Evolutionary conservation across 2,888 invertebrate genomes (phyloP), one percentile per base, ranked within the genome.

Genomic region (Hartigia nigra): DNA sequence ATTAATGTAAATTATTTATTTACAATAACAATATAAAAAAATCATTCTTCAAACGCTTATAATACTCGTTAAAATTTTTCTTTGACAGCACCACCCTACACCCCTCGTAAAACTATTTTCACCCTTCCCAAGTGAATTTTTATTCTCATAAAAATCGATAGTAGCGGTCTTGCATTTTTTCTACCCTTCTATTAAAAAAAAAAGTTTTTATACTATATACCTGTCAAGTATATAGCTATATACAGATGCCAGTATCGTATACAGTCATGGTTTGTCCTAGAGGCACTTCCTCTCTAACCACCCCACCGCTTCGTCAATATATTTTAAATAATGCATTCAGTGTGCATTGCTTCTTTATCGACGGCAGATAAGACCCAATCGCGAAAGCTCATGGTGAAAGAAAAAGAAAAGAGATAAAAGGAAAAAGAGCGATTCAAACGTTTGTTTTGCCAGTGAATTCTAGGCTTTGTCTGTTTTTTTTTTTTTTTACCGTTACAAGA

Each of bases 1-100:
- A 87, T 55, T 88, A 89, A 89, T 88, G 87, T 85, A 88, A 88
- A 89, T 89, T 86, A 76, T 79, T 79, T 76, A 79, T 79, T 79
- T 79, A 31, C 31, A 72, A 9, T 55, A 55, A 55, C 23, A 9
- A 9, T 9, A 23, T 5, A 23, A 55, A 55, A 55, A 9, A 34
- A 5, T 23, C 55, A 23, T 55, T 23, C 55, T 9, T 9, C 23
- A 9, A 55, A 23, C 55, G 55, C 14, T 23, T 55, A 23, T 55
- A 23, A 5, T 23, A 55, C 23, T 23, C 9, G 55, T 55, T 55
- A 9, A 23, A 55, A 55, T 23, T 23, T 23, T 23, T 2, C 55
- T 55, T 55, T 55, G n/a, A n/a, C 23, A 23, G 23, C 55, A 23
- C 23, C 9, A 9, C 55, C 2, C 23, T 55, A 9, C 23, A 23